Base-by-base conservation (phyloP, 2,888 invertebrate species). In the Orthonevra nobilis region DNA sequence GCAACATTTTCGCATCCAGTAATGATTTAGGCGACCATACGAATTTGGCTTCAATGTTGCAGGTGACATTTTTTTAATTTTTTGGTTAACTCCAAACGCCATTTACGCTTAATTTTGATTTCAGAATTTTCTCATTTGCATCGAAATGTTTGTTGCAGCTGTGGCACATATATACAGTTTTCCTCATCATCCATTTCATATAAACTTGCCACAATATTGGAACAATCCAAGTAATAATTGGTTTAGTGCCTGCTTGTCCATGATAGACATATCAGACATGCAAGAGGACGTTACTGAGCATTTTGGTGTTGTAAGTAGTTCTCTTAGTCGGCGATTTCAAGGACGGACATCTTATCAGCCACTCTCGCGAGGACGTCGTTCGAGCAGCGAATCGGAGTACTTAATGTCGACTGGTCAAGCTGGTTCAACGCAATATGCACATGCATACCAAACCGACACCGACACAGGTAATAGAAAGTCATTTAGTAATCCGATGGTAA, bases 221-320 rank as follows among this genome's bases (percentile, higher is more conserved):
- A 89, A 90, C 12, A 90, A 91, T 75, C 85, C 86, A 0, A 86
- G 86, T 75, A 83, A 85, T 54, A 88, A 85, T 81, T 95, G 95
- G 87, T 94, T 95, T 84, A 92, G 93, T 44, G 95, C 96, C 0
- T 96, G 97, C 88, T 89, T 94, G 81, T 95, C 96, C 12, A 97
- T 98, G 97, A 96, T 96, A 94, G 97, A 98, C 87, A 93, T 98
- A n/a, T 96, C 97, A 0, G 98, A 98, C 88, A 96, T 98, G 34
- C 95, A 95, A 82, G 92, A 94, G 77, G 98, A 98, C 87, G 95
- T 98, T 52, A 93, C 94, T 23, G 97, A 98, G 86, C 98, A 98
- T 87, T 92, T 98, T 64, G 95, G 96, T 10, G 96, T 97, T 69
- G 96, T 98, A 40, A 92, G 93, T 82, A 94, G 94, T 83, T 93